These are phyloP conservation scores for Leptinotarsa texana DNA, from an alignment of 1,140 invertebrate species.

Conservation along the genomic window DNA sequence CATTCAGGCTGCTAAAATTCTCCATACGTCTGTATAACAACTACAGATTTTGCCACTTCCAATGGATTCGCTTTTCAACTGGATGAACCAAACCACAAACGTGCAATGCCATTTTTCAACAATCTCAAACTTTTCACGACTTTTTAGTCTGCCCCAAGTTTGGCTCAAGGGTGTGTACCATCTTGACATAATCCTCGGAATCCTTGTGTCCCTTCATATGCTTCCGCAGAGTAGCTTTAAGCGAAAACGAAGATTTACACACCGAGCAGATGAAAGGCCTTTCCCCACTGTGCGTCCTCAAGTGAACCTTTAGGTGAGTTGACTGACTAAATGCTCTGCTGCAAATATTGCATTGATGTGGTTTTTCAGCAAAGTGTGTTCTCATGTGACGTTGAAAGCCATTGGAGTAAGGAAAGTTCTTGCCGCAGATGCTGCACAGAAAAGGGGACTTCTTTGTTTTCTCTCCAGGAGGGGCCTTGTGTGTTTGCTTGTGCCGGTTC, in stretches of 20 bases:
- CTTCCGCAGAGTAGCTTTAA: slow-evolving; percentile 1
- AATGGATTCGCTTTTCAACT: too few relatives aligned
- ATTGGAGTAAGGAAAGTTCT: slow-evolving; percentile 56
- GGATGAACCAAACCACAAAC: too few relatives aligned
- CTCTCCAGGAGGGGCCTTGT: slow-evolving; percentile 43
- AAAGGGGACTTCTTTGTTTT: slow-evolving; percentile 46
- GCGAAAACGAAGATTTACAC: slow-evolving; percentile 9
- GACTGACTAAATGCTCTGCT: slow-evolving; percentile 54
- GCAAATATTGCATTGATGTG: slow-evolving; percentile 55
- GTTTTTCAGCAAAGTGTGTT: slow-evolving; percentile 56
- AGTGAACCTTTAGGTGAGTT: slow-evolving; percentile 55
- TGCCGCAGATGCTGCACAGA: slow-evolving; percentile 45
- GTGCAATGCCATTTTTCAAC: too few relatives aligned
- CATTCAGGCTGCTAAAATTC: too few relatives aligned
- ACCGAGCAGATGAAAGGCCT: slow-evolving; percentile 6
- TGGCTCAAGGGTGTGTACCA: slow-evolving; percentile 2
- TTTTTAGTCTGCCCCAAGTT: neutral
- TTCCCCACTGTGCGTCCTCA: slow-evolving; percentile 12
- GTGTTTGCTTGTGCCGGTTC: slow-evolving; percentile 39
- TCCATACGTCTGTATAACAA: too few relatives aligned
- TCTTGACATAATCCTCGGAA: neutral
- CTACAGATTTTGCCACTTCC: too few relatives aligned
- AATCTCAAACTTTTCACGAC: too few relatives aligned
- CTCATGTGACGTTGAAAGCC: slow-evolving; percentile 58
- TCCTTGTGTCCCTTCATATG: slow-evolving; percentile 16